Evolutionary conservation across 2,113 vertebrate genomes (phyloP).

Genomic region (Trematocara unimaculatum): DNA sequence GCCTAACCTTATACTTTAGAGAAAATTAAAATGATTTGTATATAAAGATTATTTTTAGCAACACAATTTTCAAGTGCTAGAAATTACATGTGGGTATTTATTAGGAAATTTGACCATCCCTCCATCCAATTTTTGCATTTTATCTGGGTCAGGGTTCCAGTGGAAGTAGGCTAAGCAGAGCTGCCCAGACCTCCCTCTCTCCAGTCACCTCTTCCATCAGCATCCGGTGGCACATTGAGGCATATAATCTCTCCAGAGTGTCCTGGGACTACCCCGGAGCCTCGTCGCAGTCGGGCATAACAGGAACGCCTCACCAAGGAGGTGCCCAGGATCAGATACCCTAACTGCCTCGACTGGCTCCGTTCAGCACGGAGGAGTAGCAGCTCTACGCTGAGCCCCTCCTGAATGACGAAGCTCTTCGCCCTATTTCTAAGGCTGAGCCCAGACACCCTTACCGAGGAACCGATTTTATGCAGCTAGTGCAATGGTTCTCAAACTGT

Average conservation of each 20-base stretch:
- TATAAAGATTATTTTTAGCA: not conserved
- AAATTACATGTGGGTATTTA: not conserved
- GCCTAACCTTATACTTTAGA: not conserved
- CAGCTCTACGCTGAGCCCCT: not conserved
- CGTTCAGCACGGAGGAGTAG: rapidly evolving
- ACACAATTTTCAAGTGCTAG: not conserved
- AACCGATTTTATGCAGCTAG: rapidly evolving
- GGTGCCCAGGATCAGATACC: not conserved
- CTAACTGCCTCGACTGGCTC: rapidly evolving
- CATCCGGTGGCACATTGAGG: not conserved
- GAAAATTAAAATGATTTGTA: not conserved
- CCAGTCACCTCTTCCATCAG: not conserved
- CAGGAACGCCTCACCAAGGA: not conserved
- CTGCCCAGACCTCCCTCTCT: rapidly evolving
- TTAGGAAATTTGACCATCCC: not conserved
- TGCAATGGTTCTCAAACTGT: not conserved
- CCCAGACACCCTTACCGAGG: rapidly evolving
- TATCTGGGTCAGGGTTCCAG: not conserved
- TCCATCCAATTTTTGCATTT: not conserved
- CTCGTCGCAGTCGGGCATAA: not conserved
- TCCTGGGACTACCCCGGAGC: not conserved
- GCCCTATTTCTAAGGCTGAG: not conserved
- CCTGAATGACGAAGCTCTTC: not conserved
- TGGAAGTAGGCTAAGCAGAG: not conserved
- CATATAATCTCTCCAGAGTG: not conserved